Base-by-base conservation (phyloP, 1,140 invertebrate genomes). In the Macrobrachium rosenbergii region DNA sequence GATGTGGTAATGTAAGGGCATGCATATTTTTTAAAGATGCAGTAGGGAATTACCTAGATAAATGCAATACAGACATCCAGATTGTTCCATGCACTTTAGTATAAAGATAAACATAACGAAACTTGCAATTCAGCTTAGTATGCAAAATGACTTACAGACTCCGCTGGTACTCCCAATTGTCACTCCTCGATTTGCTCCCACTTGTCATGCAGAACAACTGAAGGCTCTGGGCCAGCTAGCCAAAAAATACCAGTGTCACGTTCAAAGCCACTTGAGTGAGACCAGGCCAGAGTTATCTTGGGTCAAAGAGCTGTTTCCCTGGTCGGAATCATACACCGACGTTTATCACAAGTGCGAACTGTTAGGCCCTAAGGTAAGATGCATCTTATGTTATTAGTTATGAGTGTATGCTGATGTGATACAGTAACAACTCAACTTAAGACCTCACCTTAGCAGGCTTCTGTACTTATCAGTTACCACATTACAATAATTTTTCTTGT, bases 181-280 rank as follows among this genome's bases (percentile, higher is more conserved):
- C 64, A 97, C 97, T 3, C 97, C 97, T 67, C 93, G 97, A 90
- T 98, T 98, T 94, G 97, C 96, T n/a, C 91, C 96, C 5, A 95
- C 95, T 89, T 97, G 96, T 92, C 94, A 94, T 84, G 92, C 94
- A 91, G 92, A 94, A 58, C 92, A 97, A 5, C 94, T 98, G 93
- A 93, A 91, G 78, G 91, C 92, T 60, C 92, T 98, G 52, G 95
- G 93, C 12, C 88, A 94, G 72, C 92, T 98, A n/a, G 96, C 96
- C 3, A 92, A 93, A 83, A 92, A 94, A 90, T 93, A 95, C 90
- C 90, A 96, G 90, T 92, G 96, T 81, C 94, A 94, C 88, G 94
- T 98, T 90, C 92, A 97, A 95, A 96, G 95, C 75, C 97, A 98
- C 91, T 94, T 98, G 76, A 95, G 95, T 79, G 97, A 98, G 92